phyloP scores from a whole-genome alignment of 2,888 invertebrate genomes.

The Endotricha flammealis region DNA sequence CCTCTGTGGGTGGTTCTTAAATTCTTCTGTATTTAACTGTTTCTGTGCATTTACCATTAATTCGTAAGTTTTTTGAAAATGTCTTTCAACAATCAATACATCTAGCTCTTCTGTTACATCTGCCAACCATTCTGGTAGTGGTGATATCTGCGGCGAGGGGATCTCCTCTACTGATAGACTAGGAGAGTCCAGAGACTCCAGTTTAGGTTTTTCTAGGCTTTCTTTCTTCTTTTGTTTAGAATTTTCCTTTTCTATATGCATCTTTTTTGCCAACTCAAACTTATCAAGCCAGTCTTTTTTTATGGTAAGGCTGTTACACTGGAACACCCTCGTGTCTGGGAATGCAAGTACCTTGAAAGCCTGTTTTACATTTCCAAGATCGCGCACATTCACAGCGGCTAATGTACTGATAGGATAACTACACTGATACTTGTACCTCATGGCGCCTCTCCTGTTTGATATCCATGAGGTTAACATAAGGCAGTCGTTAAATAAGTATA shows the following conservation, averaged over 20 bases:
- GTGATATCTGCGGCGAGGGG: constrained; percentile 56
- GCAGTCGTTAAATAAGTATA: constrained; percentile 95
- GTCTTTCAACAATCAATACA: constrained; percentile 95
- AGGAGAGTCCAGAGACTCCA: constrained; percentile 62
- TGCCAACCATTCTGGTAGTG: constrained; percentile 89
- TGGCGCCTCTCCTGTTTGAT: constrained; percentile 85
- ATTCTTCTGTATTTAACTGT: constrained; percentile 57
- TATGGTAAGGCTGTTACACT: constrained; percentile 88
- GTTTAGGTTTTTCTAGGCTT: constrained; percentile 55
- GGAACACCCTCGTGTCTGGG: constrained; percentile 94
- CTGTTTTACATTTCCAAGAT: constrained; percentile 92
- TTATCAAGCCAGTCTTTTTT: constrained; percentile 96
- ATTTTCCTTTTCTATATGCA: constrained; percentile 81
- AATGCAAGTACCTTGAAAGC: constrained; percentile 96
- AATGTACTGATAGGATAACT: constrained; percentile 92
- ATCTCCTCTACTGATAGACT: constrained; percentile 68
- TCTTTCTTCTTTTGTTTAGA: constrained; percentile 75
- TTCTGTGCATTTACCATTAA: constrained; percentile 81
- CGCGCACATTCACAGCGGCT: constrained; percentile 95
- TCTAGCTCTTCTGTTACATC: constrained; percentile 97
- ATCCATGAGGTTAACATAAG: constrained; percentile 92
- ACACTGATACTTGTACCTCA: constrained; percentile 89
- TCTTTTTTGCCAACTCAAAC: constrained; percentile 93
- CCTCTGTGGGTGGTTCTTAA: constrained; percentile 56
- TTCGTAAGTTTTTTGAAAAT: constrained; percentile 94